Conservation (phyloP, 2,113 vertebrate genomes). For the Pangasianodon gigas region DNA sequence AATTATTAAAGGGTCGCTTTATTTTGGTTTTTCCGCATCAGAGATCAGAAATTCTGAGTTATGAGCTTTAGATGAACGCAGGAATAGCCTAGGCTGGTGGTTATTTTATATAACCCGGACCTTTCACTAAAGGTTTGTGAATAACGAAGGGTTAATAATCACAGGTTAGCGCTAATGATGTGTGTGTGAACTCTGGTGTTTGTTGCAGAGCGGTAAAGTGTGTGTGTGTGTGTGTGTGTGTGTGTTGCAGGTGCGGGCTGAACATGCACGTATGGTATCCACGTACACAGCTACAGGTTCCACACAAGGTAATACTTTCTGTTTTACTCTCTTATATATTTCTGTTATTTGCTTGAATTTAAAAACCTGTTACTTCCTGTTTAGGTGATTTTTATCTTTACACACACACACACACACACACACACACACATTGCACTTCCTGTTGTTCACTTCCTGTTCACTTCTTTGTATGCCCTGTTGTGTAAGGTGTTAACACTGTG, state of each 20-base stretch:
- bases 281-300: slow-evolving; percentile 70
- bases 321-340: not conserved
- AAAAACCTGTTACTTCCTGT: not conserved
- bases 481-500: not conserved
- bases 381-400: not conserved
- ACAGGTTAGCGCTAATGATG: not conserved
- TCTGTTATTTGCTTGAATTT: not conserved
- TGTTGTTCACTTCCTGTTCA: not conserved
- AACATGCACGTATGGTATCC: slow-evolving; percentile 63
- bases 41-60: not conserved
- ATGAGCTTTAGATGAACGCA: not conserved
- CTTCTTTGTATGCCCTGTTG: not conserved
- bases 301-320: slow-evolving; percentile 64
- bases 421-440: not conserved
- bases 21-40: not conserved
- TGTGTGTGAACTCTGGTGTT: not conserved
- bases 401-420: no score
- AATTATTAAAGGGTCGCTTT: not conserved
- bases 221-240: not conserved
- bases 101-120: not conserved
- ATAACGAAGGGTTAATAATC: no score
- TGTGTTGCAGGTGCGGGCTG: slow-evolving; percentile 67
- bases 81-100: not conserved
- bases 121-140: not conserved
- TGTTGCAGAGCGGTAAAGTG: no score